phyloP scores from a whole-genome alignment of 2,113 vertebrate species.

The Crotalus horridus region DNA sequence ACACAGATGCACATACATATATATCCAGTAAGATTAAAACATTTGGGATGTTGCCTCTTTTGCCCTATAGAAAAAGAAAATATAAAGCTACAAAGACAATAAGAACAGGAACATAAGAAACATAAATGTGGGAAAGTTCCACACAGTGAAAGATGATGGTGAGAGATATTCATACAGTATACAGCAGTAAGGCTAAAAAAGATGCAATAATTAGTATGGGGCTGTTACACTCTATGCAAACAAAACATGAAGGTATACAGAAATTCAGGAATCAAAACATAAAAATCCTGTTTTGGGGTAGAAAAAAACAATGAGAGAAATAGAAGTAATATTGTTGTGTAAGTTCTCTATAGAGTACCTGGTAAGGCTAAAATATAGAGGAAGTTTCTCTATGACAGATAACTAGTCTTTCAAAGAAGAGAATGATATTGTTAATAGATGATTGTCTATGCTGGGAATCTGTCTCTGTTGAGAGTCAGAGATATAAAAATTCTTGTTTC shows the following conservation, averaged over 20 bases:
- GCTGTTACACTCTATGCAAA: background rate
- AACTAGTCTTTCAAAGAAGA: background rate
- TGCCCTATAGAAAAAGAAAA: background rate
- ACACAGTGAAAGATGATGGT: background rate
- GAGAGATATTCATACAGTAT: background rate
- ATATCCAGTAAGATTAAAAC: background rate
- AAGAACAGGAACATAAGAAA: background rate
- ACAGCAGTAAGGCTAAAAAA: background rate
- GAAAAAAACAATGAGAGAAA: background rate
- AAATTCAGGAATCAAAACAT: background rate
- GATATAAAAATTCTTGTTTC: too few species aligned
- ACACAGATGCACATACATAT: background rate
- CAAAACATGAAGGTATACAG: background rate
- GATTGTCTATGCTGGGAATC: too few species aligned
- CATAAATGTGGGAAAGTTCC: background rate
- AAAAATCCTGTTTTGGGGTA: background rate
- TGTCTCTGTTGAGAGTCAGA: too few species aligned
- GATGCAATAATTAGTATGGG: background rate
- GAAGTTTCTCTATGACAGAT: background rate
- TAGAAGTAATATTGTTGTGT: background rate
- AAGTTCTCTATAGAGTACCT: background rate
- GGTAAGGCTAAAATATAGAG: background rate
- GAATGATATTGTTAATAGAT: too few species aligned
- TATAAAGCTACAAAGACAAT: background rate
- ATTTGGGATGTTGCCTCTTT: background rate